Evolutionary conservation across 2,888 invertebrate species (phyloP).

Genomic region (Pollenia labialis): DNA sequence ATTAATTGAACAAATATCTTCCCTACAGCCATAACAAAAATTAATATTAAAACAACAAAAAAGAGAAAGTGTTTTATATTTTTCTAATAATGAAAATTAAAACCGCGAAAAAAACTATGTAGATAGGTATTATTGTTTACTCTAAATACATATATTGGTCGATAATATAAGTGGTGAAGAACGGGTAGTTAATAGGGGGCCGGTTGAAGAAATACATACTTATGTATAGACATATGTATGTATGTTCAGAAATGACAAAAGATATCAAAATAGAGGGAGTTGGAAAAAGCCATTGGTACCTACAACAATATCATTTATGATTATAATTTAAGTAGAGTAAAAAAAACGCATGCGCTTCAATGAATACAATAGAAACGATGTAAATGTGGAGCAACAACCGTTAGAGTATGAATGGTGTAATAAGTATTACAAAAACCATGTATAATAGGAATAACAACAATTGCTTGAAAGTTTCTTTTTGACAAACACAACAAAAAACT

Average conservation of each 20-base stretch:
- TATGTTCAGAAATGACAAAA: neutral
- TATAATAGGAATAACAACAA: constrained; percentile 16
- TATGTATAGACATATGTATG: no score
- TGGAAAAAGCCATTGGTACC: constrained; percentile 3
- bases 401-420: constrained; percentile 58
- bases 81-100: constrained; percentile 44
- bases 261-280: constrained; percentile 32
- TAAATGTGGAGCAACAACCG: constrained; percentile 70
- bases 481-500: neutral
- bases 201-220: no score
- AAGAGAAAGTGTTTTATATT: constrained; percentile 59
- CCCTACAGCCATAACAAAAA: neutral
- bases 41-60: constrained; percentile 19
- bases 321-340: neutral
- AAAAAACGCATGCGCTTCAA: constrained; percentile 66
- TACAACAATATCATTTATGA: constrained; percentile 35
- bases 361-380: neutral
- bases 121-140: neutral
- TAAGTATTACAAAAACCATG: constrained; percentile 15
- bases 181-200: neutral
- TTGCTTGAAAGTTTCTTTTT: neutral
- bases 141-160: constrained; percentile 12
- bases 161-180: neutral
- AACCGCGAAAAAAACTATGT: constrained; percentile 5
- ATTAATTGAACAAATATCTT: constrained; percentile 54